phyloP scores from a whole-genome alignment of 1,140 invertebrate genomes.

The Piezodorus guildinii region DNA sequence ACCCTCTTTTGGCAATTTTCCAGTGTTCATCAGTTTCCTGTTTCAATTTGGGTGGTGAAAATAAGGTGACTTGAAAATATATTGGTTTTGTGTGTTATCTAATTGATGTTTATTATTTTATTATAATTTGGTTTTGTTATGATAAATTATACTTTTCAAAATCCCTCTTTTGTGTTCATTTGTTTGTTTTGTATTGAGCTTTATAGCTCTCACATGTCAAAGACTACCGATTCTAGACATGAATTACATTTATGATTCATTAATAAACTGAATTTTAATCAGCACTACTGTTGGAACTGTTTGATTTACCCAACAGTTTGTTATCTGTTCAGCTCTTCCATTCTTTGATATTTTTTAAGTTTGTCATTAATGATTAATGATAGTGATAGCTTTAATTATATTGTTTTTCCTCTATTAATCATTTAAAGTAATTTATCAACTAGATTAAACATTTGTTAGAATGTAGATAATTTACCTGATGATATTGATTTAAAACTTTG shows the following conservation, averaged over 20 bases:
- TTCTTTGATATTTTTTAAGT: not conserved
- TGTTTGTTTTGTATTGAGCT: not conserved
- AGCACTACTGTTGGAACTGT: no score
- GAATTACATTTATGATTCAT: not conserved
- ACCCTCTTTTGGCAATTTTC: slow-evolving; percentile 14
- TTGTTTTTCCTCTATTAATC: not conserved
- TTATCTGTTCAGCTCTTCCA: not conserved
- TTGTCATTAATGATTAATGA: not conserved
- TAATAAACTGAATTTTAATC: no score
- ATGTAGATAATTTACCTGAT: not conserved
- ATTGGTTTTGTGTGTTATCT: not conserved
- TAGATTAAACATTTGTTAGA: not conserved
- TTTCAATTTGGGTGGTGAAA: slow-evolving; percentile 20
- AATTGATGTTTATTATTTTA: not conserved
- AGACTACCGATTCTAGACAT: not conserved
- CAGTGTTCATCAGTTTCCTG: slow-evolving; percentile 21
- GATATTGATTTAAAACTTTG: slow-evolving; percentile 1
- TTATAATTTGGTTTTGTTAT: not conserved
- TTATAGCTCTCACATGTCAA: not conserved
- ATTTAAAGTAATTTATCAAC: not conserved
- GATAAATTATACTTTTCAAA: not conserved
- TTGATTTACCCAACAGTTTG: not conserved
- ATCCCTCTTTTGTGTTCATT: not conserved
- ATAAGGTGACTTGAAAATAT: slow-evolving; percentile 16
- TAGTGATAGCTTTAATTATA: not conserved